Percentiles rank a stretch among this genome's conserved stretches.
These are phyloP conservation scores for Eustalomyia histrio DNA, from an alignment of 2,888 invertebrate genomes.

Conservation along the genomic window DNA sequence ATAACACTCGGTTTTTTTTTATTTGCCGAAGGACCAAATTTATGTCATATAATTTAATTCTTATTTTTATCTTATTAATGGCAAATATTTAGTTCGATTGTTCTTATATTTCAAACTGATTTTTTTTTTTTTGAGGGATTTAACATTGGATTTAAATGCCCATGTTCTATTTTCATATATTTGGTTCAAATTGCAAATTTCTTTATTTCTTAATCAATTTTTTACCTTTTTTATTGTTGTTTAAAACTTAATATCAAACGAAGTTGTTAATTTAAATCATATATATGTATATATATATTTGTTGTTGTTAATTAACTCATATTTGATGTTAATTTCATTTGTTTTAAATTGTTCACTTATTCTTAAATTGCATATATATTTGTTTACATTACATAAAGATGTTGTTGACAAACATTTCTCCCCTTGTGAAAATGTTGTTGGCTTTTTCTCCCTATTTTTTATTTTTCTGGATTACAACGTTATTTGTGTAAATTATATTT, in stretches of 20 bases:
- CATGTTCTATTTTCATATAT: too few relatives aligned
- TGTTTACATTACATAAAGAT: slow-evolving; percentile 49
- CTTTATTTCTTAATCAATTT: too few relatives aligned
- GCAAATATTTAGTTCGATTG: too few relatives aligned
- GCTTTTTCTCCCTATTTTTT: not conserved
- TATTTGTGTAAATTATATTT: slow-evolving; percentile 62
- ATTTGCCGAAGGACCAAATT: too few relatives aligned
- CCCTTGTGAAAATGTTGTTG: slow-evolving; percentile 1
- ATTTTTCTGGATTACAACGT: slow-evolving; percentile 58
- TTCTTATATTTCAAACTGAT: too few relatives aligned
- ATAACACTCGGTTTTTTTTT: too few relatives aligned
- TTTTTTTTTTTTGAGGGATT: too few relatives aligned
- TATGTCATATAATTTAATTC: too few relatives aligned
- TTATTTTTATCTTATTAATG: too few relatives aligned
- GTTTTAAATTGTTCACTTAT: slow-evolving; percentile 23
- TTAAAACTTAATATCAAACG: not conserved
- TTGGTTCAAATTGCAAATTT: too few relatives aligned
- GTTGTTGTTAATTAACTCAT: slow-evolving; percentile 13
- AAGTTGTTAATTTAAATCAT: not conserved
- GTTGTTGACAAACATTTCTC: slow-evolving; percentile 52
- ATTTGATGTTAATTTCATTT: slow-evolving; percentile 15
- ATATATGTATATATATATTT: not conserved
- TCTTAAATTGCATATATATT: slow-evolving; percentile 8
- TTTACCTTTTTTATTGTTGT: not conserved
- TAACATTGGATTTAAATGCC: too few relatives aligned